phyloP scores from a whole-genome alignment of 2,888 invertebrate species.

The Catocala fraxini region DNA sequence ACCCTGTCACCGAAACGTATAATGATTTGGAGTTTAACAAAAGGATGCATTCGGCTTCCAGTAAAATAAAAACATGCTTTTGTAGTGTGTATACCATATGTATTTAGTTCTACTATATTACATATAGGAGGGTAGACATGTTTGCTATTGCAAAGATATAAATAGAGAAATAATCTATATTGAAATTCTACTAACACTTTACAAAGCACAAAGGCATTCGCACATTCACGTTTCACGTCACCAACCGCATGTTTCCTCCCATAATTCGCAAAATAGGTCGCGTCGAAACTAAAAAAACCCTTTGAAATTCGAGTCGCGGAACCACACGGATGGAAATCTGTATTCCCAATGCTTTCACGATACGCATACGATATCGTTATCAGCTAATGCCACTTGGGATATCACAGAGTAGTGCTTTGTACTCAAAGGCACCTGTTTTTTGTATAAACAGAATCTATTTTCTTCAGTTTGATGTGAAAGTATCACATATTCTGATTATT shows the following conservation, averaged over 20 bases:
- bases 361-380: constrained; percentile 84
- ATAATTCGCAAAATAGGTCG: constrained; percentile 61
- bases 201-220: too few species aligned
- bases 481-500: constrained; percentile 12
- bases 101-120: too few species aligned
- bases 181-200: too few species aligned
- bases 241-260: constrained; percentile 16
- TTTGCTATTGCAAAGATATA: too few species aligned
- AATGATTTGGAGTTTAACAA: too few species aligned
- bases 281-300: constrained; percentile 71
- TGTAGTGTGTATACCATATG: too few species aligned
- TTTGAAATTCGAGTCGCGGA: constrained; percentile 82
- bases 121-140: too few species aligned
- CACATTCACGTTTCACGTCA: constrained; percentile 1
- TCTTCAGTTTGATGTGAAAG: constrained; percentile 29
- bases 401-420: constrained; percentile 78
- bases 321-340: constrained; percentile 77
- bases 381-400: constrained; percentile 83
- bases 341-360: constrained; percentile 85
- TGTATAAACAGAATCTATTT: constrained; percentile 75
- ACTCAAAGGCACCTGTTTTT: constrained; percentile 83
- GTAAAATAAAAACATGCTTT: too few species aligned
- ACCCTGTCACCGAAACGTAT: too few species aligned
- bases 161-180: too few species aligned
- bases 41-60: too few species aligned